These are phyloP conservation scores for Mycetomoellerius zeteki DNA, from an alignment of 1,140 invertebrate species.

Conservation along the genomic window DNA sequence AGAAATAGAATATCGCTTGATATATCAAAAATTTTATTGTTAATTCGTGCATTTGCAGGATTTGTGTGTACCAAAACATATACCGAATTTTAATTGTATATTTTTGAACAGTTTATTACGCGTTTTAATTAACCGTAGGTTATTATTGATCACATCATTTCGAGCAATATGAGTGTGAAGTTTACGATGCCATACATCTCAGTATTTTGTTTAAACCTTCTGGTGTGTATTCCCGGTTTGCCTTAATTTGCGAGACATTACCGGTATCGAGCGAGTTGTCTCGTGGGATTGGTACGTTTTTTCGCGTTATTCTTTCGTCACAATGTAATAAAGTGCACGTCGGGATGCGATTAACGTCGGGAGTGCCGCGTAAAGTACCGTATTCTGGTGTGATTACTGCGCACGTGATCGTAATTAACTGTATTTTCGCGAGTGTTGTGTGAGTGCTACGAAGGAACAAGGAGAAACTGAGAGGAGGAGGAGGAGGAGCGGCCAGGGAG, in stretches of 20 bases:
- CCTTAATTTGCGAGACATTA: not conserved
- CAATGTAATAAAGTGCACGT: slow-evolving; percentile 26
- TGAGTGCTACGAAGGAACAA: not conserved
- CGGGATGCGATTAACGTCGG: slow-evolving; percentile 25
- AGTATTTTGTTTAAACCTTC: not conserved
- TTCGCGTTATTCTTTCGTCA: slow-evolving; percentile 22
- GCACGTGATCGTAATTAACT: slow-evolving; percentile 33
- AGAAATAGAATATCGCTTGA: not conserved
- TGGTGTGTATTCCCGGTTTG: not conserved
- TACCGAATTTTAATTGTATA: not conserved
- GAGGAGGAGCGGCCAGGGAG: not conserved
- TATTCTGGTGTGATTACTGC: slow-evolving; percentile 37
- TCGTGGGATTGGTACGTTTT: slow-evolving; percentile 1
- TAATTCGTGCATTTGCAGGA: not conserved
- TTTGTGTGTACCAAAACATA: not conserved
- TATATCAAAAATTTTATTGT: too few relatives aligned
- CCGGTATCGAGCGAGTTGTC: not conserved
- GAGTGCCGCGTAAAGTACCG: slow-evolving; percentile 21
- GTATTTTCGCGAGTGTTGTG: slow-evolving; percentile 12
- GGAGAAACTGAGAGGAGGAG: slow-evolving; percentile 2
- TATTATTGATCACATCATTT: not conserved
- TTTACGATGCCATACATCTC: not conserved
- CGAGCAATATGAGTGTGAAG: not conserved
- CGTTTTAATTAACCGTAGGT: slow-evolving; percentile 4
- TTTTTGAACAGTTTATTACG: not conserved